Evolutionary conservation across 2,113 vertebrate genomes (phyloP), one percentile per base, ranked within the genome.

Genomic region (Gallinago paraguaiae): DNA sequence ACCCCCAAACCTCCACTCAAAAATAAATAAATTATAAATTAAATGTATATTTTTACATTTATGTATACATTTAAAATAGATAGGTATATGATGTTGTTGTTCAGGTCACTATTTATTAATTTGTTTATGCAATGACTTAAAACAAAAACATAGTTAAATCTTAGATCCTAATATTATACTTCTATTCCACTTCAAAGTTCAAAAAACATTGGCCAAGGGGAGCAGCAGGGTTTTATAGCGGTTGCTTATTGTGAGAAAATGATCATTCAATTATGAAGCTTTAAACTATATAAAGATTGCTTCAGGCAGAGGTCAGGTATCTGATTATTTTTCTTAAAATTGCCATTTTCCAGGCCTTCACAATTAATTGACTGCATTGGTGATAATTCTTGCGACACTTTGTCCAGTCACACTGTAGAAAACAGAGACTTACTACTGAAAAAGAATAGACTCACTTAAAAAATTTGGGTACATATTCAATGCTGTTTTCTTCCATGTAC

Each of bases 391-490:
- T 69, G 24, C 4, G 82, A 59, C 69, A 53, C 16, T 88, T 86
- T 37, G 39, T 59, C 18, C 27, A 69, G 46, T 43, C 39, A 78
- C 11, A 39, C 2, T 7, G 60, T 0, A 71, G 72, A 83, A 92
- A 86, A 76, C 7, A 83, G 77, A 63, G 41, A 77, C 25, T 83
- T 78, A 53, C 24, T 79, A 74, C 2, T 22, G 39, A 86, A 90
- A 90, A 89, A 28, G 4, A 91, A 93, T 0, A 75, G 54, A 97
- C 98, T 99, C 96, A 99, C 99, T 98, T 99, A 98, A 99, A 99
- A 98, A 99, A 99, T 96, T 98, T 98, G 68, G 99, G 99, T 98
- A 98, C 98, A 37, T 99, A 98, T 97, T 98, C 99, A 92, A 99
- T 97, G 97, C 99, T 97, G 41, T 98, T 99, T 96, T 99, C 99